Conservation (phyloP, 2,888 invertebrate genomes). For the Amiota minor region DNA sequence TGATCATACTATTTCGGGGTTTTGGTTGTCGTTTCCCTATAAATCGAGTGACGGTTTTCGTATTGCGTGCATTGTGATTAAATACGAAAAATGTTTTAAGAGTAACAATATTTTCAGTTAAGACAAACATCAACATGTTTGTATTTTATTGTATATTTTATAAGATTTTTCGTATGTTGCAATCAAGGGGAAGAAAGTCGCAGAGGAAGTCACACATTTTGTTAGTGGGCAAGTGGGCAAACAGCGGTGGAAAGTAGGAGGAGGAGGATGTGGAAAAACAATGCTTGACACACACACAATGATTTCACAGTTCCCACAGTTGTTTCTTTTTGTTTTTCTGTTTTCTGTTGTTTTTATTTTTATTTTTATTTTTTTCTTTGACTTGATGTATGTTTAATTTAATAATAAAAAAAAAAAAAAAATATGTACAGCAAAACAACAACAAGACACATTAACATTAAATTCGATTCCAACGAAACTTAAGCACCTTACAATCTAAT, state of each 20-base stretch:
- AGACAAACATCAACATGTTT: too few species aligned
- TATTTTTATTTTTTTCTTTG: neutral
- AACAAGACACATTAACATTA: neutral
- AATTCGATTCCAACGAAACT: too few species aligned
- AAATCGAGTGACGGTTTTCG: neutral
- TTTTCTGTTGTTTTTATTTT: neutral
- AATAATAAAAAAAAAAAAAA: constrained; percentile 30
- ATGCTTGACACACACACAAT: constrained; percentile 11
- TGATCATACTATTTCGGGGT: too few species aligned
- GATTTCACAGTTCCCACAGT: constrained; percentile 26
- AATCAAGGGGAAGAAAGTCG: too few species aligned
- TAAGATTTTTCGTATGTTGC: too few species aligned
- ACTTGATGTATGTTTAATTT: constrained; percentile 16
- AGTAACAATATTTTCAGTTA: too few species aligned
- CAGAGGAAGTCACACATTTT: too few species aligned
- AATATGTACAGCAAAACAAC: constrained; percentile 19
- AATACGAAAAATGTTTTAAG: neutral
- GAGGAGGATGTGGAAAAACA: constrained; percentile 28
- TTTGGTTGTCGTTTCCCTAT: too few species aligned
- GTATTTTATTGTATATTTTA: too few species aligned
- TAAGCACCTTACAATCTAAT: too few species aligned
- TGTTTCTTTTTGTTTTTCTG: too few species aligned
- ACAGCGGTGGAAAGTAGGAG: neutral
- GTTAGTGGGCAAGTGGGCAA: neutral
- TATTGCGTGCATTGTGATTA: constrained; percentile 23